These are phyloP conservation scores for Otolemur crassicaudatus DNA, from an alignment of 2,797 vertebrate species.

Conservation along the genomic window DNA sequence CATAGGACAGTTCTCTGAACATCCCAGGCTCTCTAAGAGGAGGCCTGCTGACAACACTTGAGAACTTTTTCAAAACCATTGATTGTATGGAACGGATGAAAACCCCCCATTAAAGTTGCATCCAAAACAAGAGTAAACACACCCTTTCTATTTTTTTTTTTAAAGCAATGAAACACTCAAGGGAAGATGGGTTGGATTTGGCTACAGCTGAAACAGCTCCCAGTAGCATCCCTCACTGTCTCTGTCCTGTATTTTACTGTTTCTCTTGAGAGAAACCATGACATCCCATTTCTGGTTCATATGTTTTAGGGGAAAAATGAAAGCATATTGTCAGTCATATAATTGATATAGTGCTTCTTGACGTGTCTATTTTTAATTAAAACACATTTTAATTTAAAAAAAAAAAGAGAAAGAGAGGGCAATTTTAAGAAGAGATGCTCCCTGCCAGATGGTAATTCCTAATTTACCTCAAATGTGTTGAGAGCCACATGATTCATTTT, in stretches of 20 bases:
- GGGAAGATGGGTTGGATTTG: constrained; percentile 3
- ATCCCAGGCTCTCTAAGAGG: not conserved
- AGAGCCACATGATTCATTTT: constrained; percentile 72
- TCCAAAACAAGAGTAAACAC: constrained; percentile 7
- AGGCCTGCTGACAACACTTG: not conserved
- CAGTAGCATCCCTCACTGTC: not conserved
- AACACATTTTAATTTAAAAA: constrained; percentile 83
- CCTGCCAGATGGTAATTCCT: constrained; percentile 86
- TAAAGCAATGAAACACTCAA: not conserved
- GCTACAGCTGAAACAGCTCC: not conserved
- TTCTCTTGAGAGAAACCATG: constrained; percentile 58
- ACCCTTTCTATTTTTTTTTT: not conserved
- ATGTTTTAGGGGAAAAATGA: constrained; percentile 62
- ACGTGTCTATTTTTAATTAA: constrained; percentile 85
- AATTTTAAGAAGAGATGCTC: constrained; percentile 81
- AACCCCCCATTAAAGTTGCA: not conserved
- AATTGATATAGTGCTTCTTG: constrained; percentile 81
- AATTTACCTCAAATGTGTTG: constrained; percentile 84
- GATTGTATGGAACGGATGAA: not conserved
- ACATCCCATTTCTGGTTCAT: constrained; percentile 68
- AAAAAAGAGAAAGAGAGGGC: constrained; percentile 62
- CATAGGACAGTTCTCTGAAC: not conserved
- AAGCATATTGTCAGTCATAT: constrained; percentile 77
- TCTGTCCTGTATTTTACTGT: constrained; percentile 33
- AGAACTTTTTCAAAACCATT: not conserved